Evolutionary conservation across 2,113 vertebrate species (phyloP).

Genomic region (Microcebus griseorufus): DNA sequence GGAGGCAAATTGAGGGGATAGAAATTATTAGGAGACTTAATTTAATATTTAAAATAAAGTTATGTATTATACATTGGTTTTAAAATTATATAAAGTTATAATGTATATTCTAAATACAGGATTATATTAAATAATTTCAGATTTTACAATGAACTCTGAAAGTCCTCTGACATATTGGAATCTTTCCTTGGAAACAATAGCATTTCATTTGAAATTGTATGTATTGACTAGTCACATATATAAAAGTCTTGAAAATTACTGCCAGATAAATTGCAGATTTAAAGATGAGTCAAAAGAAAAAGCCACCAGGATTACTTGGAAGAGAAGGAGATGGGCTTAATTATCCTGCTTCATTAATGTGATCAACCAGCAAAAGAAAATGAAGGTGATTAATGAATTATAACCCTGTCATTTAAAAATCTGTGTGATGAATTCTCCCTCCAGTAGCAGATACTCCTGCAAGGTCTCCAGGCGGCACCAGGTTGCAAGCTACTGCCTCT

Average conservation of each 20-base stretch:
- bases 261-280: neutral
- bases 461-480: neutral
- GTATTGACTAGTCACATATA: neutral
- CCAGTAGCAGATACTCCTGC: neutral
- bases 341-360: neutral
- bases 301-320: neutral
- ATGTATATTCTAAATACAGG: neutral
- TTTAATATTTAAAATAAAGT: conserved; percentile 34
- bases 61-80: conserved; percentile 1
- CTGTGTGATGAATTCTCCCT: neutral
- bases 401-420: neutral
- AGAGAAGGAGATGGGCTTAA: neutral
- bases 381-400: neutral
- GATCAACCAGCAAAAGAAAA: neutral
- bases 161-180: neutral
- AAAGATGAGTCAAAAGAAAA: neutral
- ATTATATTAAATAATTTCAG: conserved; percentile 16
- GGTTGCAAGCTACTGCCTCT: neutral
- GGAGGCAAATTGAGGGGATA: neutral
- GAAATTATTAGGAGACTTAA: conserved; percentile 30
- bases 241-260: conserved; percentile 34
- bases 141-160: conserved; percentile 36
- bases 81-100: conserved; percentile 21
- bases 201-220: conserved; percentile 18
- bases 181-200: neutral